Base-by-base conservation (phyloP, 2,113 vertebrate species). In the Tragelaphus scriptus region DNA sequence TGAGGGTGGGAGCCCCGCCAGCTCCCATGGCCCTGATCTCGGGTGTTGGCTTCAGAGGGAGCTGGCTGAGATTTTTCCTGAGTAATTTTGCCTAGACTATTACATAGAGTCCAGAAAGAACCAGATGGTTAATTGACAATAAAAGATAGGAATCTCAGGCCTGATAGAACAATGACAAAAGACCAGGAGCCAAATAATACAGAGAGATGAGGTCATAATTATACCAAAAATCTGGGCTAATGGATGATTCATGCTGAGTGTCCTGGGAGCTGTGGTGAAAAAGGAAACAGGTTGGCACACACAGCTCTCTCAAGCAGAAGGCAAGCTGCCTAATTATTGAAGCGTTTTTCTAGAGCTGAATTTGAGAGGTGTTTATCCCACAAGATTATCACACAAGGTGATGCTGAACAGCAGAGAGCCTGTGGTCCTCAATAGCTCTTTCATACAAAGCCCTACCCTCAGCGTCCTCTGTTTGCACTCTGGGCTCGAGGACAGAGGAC, bases 1-100 rank as follows among this genome's bases (percentile, higher is more conserved):
- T 99, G 86, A 98, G 98, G 53, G 15, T 3, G 1, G 15, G 11
- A n/a, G 32, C 75, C 63, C 85, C 6, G 3, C 26, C 26, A 3
- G 23, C 89, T 93, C 55, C 80, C 5, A 5, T 5, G 8, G 59
- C 84, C 32, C 79, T 21, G 7, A 21, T 21, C 87, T 44, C 0
- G 0, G 44, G 55, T 14, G 0, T 16, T 71, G 53, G 51, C 51
- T 68, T n/a, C 30, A 12, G 32, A 53, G 49, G 23, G 32, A 77
- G 51, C 51, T 16, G 59, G 85, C 17, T 2, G 32, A 77, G 56
- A 7, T 10, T 55, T 71, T 51, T 23, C 49, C 23, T 91, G 21
- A 23, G 36, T n/a, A 8, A 71, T 84, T 90, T 71, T 59, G 40
- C 32, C 44, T 65, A 80, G 40, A 19, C n/a, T 75, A 1, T 77